Conservation (phyloP, 2,113 vertebrate genomes). For the Rhynchomys soricoides region DNA sequence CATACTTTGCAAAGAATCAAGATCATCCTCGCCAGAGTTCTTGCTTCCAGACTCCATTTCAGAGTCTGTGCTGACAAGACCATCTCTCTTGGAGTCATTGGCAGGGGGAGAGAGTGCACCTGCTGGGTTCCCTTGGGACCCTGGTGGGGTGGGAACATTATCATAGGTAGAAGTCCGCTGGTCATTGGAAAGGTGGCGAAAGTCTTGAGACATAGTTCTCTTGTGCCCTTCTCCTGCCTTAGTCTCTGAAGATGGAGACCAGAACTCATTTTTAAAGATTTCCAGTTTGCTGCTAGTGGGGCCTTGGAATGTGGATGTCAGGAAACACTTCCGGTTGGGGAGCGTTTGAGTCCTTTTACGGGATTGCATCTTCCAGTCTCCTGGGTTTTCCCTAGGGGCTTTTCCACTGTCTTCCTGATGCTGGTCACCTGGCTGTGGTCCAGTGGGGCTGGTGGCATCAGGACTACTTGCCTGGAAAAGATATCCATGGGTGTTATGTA, state of each 20-base stretch:
- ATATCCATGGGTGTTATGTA: not conserved
- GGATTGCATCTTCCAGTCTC: slow-evolving; percentile 83
- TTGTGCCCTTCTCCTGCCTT: slow-evolving; percentile 86
- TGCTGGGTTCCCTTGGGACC: not conserved
- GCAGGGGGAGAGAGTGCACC: slow-evolving; percentile 29
- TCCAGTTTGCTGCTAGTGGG: slow-evolving; percentile 66
- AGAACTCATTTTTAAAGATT: slow-evolving; percentile 79
- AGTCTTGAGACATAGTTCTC: slow-evolving; percentile 92
- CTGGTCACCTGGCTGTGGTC: not conserved
- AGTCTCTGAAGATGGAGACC: slow-evolving; percentile 73
- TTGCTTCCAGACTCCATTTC: slow-evolving; percentile 48
- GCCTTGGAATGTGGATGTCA: slow-evolving; percentile 75
- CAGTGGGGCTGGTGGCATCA: slow-evolving; percentile 42
- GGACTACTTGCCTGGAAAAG: slow-evolving; percentile 75
- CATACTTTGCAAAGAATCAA: slow-evolving; percentile 71
- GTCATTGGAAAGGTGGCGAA: slow-evolving; percentile 89
- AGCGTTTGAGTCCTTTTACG: slow-evolving; percentile 97
- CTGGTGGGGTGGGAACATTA: slow-evolving; percentile 44
- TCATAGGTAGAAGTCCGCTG: slow-evolving; percentile 78
- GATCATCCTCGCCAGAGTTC: slow-evolving; percentile 61
- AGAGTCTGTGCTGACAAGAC: slow-evolving; percentile 62
- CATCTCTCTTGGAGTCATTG: slow-evolving; percentile 72
- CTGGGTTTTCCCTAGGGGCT: not conserved
- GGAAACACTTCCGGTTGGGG: slow-evolving; percentile 87
- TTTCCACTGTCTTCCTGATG: slow-evolving; percentile 20